Conservation (phyloP, 2,113 vertebrate species). For the Nothocercus nigrocapillus region DNA sequence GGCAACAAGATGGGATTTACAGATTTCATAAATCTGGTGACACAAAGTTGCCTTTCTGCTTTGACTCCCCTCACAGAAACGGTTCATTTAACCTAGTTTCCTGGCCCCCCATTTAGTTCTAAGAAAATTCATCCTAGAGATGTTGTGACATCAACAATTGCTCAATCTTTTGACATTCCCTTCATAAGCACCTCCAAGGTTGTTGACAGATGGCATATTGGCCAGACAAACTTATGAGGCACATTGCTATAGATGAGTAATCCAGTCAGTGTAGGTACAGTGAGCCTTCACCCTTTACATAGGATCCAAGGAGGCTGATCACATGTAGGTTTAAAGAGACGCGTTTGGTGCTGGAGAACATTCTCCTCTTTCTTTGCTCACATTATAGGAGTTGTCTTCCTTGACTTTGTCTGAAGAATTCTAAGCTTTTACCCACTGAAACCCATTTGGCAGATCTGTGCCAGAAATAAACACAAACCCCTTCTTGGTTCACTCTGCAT, state of each 20-base stretch:
- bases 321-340: not conserved
- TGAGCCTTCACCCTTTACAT: not conserved
- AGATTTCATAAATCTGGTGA: not conserved
- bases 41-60: not conserved
- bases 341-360: not conserved
- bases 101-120: not conserved
- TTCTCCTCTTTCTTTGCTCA: not conserved
- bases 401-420: not conserved
- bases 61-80: not conserved
- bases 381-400: not conserved
- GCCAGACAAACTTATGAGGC: not conserved
- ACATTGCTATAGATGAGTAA: not conserved
- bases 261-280: not conserved
- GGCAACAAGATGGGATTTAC: not conserved
- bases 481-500: slow-evolving; percentile 7
- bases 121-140: not conserved
- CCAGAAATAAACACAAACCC: slow-evolving; percentile 13
- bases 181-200: not conserved
- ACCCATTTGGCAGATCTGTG: slow-evolving; percentile 2
- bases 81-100: not conserved
- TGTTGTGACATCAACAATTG: not conserved
- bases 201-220: not conserved
- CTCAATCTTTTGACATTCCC: not conserved
- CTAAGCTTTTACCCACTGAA: not conserved
- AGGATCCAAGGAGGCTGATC: not conserved